Base-by-base conservation (phyloP, 2,113 vertebrate genomes). In the Corvus hawaiiensis region DNA sequence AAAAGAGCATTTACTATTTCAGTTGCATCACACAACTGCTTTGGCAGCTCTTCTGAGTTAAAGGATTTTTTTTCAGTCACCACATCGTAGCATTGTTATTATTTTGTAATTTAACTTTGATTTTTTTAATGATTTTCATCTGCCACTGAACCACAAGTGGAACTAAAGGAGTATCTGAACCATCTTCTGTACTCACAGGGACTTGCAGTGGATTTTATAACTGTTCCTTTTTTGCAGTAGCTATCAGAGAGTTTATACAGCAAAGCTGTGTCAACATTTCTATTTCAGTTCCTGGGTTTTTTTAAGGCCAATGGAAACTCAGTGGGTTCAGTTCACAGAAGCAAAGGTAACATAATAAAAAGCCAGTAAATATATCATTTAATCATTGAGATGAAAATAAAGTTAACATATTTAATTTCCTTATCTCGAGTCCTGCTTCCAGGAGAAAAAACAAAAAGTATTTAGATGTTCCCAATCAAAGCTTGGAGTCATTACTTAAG, bases 271-370 rank as follows among this genome's bases (percentile, higher is more conserved):
- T 96, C 94, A 96, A 95, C 92, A 94, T 84, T 93, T 94, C 90
- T 95, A 33, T 95, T 96, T 90, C 69, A 90, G 76, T 96, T 94
- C 69, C 52, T 84, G 80, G 33, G 2, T 67, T 81, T 95, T 93
- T 94, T 92, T 93, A 92, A 94, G 94, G 93, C 88, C 90, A 94
- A 7, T 96, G 94, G 96, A 96, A 97, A 96, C 85, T 96, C 21
- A 32, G 72, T 81, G 92, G 80, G 72, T 91, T 96, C 88, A 84
- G 88, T 94, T 94, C 92, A 93, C 64, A 92, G 92, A 89, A 94
- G 90, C 43, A 68, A 88, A 94, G 69, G 93, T 90, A 94, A 35
- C 80, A 52, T 90, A 84, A 93, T 89, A 92, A 96, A 96, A 92
- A 84, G 68, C 41, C 93, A 94, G 56, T 95, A 94, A 96, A 95